phyloP scores from a whole-genome alignment of 2,113 vertebrate species.

The Tonatia bakeri region DNA sequence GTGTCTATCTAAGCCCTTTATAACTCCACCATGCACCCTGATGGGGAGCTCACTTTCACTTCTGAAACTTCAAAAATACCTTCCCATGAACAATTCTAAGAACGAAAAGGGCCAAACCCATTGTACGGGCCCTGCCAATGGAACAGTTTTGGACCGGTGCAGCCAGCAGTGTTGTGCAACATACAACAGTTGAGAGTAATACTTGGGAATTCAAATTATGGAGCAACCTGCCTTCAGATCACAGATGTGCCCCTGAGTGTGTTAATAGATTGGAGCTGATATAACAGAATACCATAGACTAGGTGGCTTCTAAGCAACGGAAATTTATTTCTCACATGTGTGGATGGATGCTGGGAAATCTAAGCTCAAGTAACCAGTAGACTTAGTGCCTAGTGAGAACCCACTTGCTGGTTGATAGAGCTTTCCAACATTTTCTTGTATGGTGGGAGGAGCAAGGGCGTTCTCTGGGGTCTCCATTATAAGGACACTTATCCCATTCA shows the following conservation, averaged over 20 bases:
- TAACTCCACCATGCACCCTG: neutral
- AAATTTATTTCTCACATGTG: neutral
- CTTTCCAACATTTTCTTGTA: neutral
- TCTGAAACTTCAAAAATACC: neutral
- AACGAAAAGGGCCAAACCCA: neutral
- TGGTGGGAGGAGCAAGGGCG: neutral
- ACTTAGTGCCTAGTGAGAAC: neutral
- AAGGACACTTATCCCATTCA: neutral
- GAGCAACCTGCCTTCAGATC: neutral
- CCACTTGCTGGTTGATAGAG: neutral
- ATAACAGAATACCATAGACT: neutral
- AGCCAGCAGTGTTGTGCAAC: fast-evolving
- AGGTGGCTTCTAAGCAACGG: neutral
- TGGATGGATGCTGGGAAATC: neutral
- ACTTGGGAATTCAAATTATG: neutral
- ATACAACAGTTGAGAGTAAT: neutral
- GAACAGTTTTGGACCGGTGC: neutral
- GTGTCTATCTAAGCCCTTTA: neutral
- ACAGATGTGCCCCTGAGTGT: neutral
- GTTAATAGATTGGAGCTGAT: neutral
- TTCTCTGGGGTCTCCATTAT: neutral
- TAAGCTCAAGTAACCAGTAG: neutral
- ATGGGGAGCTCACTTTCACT: neutral
- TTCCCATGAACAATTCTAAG: neutral
- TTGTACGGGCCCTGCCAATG: neutral